Conservation (phyloP, 2,797 vertebrate genomes). For the Protosalanx chinensis region DNA sequence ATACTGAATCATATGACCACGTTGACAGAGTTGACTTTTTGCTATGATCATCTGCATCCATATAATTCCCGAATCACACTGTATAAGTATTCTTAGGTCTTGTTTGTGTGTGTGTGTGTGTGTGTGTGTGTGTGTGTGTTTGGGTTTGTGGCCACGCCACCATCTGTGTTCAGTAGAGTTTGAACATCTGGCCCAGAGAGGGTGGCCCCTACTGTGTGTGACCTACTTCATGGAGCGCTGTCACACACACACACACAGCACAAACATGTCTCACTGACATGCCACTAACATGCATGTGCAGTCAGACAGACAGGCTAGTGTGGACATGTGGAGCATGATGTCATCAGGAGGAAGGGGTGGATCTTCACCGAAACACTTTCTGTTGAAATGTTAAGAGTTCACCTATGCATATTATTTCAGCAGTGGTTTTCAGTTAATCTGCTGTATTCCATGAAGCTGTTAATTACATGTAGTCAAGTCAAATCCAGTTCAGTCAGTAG, state of each 20-base stretch:
- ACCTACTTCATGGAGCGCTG: conserved; percentile 56
- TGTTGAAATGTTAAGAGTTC: no score
- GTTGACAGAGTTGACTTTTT: neutral
- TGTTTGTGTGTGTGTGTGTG: conserved; percentile 11
- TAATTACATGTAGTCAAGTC: no score
- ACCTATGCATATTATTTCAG: no score
- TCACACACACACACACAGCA: conserved; percentile 16
- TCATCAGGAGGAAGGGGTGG: no score
- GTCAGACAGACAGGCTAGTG: neutral
- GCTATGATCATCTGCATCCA: neutral
- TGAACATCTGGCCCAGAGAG: conserved; percentile 68
- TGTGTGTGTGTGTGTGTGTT: conserved; percentile 27
- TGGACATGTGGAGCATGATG: no score
- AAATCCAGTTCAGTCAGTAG: no score
- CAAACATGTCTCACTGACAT: conserved; percentile 11
- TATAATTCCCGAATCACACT: no score
- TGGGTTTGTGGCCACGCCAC: conserved; percentile 59
- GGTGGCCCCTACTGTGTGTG: conserved; percentile 62
- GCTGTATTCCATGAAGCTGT: no score
- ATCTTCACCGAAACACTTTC: no score
- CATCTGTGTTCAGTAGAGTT: conserved; percentile 67
- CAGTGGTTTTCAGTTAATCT: no score
- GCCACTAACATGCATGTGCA: neutral
- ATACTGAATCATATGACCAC: neutral
- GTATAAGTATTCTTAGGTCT: neutral